phyloP scores from a whole-genome alignment of 2,113 vertebrate genomes.

The Myiozetetes cayanensis region DNA sequence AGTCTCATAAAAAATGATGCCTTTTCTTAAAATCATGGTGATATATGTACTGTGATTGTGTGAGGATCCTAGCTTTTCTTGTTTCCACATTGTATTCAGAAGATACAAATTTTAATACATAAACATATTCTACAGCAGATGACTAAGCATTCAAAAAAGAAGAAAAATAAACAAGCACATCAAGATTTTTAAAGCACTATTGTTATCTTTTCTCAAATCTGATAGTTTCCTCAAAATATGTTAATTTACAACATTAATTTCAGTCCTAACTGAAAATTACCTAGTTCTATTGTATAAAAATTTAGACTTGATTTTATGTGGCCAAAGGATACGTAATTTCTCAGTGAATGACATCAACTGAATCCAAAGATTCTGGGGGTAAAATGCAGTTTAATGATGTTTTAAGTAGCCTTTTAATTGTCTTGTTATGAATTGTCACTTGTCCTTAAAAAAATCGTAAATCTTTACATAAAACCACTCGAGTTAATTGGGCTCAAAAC shows the following conservation, averaged over 20 bases:
- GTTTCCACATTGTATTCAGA: background rate
- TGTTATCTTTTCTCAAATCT: background rate
- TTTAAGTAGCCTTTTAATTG: background rate
- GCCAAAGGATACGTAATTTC: background rate
- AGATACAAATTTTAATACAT: background rate
- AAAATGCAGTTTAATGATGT: background rate
- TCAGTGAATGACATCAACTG: background rate
- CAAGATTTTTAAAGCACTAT: background rate
- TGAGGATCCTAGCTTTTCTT: background rate
- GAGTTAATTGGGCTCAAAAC: constrained; percentile 18
- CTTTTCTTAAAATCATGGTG: background rate
- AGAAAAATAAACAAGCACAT: background rate
- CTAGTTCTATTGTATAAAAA: background rate
- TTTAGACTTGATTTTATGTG: background rate
- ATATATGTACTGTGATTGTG: background rate
- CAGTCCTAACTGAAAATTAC: background rate
- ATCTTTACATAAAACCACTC: background rate
- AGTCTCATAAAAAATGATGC: background rate
- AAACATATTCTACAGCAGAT: background rate
- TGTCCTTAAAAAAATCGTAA: background rate
- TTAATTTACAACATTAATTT: background rate
- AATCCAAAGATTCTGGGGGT: fast-evolving
- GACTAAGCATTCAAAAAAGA: background rate
- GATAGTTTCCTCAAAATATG: background rate
- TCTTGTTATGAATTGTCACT: background rate